A percentile compares a stretch with the other conserved stretches of the same genome.
phyloP scores from a whole-genome alignment of 2,888 invertebrate genomes.

The Hydrotaea diabolus region DNA sequence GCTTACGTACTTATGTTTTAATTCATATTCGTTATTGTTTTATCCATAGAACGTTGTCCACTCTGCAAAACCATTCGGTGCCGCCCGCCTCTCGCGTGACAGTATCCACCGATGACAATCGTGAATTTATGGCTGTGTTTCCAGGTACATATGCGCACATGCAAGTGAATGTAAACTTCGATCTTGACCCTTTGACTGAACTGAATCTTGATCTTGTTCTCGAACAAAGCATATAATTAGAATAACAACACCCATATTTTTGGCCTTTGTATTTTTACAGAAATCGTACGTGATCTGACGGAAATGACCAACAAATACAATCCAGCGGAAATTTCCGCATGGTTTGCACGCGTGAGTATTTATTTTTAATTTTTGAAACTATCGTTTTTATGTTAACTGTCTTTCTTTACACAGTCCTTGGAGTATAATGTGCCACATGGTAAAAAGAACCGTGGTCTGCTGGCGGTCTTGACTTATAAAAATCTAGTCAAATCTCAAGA shows the following conservation, averaged over 20 bases:
- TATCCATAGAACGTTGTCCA: slow-evolving; percentile 77
- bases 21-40: background rate
- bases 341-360: slow-evolving; percentile 87
- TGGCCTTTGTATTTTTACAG: slow-evolving; percentile 75
- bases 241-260: background rate
- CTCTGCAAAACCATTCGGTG: slow-evolving; percentile 78
- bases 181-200: too few relatives aligned
- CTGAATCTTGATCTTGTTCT: background rate
- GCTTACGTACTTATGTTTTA: background rate
- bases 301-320: slow-evolving; percentile 88
- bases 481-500: slow-evolving; percentile 85
- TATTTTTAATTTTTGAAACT: background rate
- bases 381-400: background rate
- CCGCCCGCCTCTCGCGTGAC: slow-evolving; percentile 83
- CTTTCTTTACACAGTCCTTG: slow-evolving; percentile 83
- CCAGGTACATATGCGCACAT: slow-evolving; percentile 81
- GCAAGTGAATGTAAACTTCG: background rate
- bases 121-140: slow-evolving; percentile 94
- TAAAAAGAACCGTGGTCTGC: slow-evolving; percentile 90
- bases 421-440: slow-evolving; percentile 96
- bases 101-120: slow-evolving; percentile 90
- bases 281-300: slow-evolving; percentile 91
- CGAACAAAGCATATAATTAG: background rate
- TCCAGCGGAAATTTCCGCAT: slow-evolving; percentile 89
- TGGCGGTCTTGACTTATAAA: slow-evolving; percentile 88